phyloP scores from a whole-genome alignment of 2,797 vertebrate genomes.

The Smutsia temminckii region DNA sequence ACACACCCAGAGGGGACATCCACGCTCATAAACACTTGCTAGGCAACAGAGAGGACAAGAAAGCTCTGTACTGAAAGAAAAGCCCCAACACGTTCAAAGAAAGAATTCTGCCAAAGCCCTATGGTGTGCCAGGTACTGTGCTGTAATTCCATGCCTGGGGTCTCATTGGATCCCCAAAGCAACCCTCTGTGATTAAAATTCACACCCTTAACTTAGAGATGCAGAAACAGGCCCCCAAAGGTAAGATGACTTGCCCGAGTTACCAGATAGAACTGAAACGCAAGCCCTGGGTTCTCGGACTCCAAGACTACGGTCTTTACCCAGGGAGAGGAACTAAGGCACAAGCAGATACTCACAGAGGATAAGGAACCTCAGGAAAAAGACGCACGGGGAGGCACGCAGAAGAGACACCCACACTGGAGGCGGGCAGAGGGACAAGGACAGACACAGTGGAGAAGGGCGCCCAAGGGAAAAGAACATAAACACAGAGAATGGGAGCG shows the following conservation, averaged over 20 bases:
- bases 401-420: too few species aligned
- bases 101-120: not conserved
- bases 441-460: not conserved
- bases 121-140: fast-evolving
- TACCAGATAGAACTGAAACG: not conserved
- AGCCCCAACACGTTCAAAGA: not conserved
- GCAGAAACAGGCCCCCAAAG: not conserved
- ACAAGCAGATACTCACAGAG: not conserved
- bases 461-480: not conserved
- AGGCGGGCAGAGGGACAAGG: not conserved
- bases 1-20: not conserved
- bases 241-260: not conserved
- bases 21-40: not conserved
- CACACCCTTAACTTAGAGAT: not conserved
- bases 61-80: not conserved
- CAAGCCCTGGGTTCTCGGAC: not conserved
- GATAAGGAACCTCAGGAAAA: not conserved
- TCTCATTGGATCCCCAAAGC: not conserved
- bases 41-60: not conserved
- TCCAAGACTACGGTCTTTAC: not conserved
- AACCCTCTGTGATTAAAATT: not conserved
- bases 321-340: not conserved
- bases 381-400: not conserved
- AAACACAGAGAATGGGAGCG: not conserved
- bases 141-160: not conserved